Base-by-base conservation (phyloP, 1,140 invertebrate species). In the Teleopsis dalmanni region DNA sequence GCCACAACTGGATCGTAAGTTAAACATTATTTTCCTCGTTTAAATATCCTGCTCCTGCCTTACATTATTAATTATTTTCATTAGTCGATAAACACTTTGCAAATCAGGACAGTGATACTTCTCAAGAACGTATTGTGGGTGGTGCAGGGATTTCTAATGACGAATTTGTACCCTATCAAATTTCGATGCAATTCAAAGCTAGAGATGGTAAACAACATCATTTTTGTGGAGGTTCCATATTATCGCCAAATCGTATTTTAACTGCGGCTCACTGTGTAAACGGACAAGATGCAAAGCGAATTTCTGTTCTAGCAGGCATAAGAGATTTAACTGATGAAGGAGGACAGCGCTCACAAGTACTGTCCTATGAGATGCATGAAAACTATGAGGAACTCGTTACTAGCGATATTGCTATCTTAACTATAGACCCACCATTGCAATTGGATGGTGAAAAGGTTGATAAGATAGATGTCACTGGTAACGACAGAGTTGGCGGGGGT, bases 231-330 rank as follows among this genome's bases (percentile, higher is more conserved):
- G 75, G 75, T 11, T 73, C 75, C 4, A 56, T 76, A 3, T 72
- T 76, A 10, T 62, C 73, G 4, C 53, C 64, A 2, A 65, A 71
- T 52, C 72, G 71, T 35, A 72, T 76, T 5, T 51, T 76, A 0
- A 76, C 75, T 0, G 75, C 75, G 13, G 75, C 75, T 3, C 75
- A 76, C 48, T 77, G 75, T 50, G 71, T 76, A 38, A 65, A 68
- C 48, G 65, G 65, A 1, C 65, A 67, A 46, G 63, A 68, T 47
- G 58, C 65, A 11, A 57, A 60, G 22, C 27, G 57, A 5, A 71
- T 78, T 16, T 60, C 57, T 3, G 71, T 73, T 3, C 70, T 76
- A 5, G 59, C 70, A 3, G 76, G 76, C 4, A 70, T 73, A 3
- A 43, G 60, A 21, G 62, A 67, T 48, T 49, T 68, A 10, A 56